phyloP scores from a whole-genome alignment of 1,140 invertebrate genomes.

The Zaprionus vittiger region DNA sequence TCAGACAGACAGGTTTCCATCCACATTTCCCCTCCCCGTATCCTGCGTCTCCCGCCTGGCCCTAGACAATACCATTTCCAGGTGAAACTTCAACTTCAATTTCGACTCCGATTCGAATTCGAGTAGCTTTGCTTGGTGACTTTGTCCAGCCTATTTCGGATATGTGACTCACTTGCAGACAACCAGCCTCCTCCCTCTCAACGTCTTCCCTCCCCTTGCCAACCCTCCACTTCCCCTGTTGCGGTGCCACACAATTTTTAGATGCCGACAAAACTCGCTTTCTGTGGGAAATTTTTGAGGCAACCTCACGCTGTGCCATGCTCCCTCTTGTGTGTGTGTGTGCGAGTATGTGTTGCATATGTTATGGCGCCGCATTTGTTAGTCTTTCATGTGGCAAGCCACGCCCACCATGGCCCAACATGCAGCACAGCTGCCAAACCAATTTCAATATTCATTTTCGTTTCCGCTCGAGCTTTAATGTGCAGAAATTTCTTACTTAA shows the following conservation, averaged over 20 bases:
- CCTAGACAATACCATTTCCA: not conserved
- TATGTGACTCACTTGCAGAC: constrained; percentile 12
- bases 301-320: constrained; percentile 18
- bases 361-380: constrained; percentile 55
- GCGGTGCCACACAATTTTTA: not conserved
- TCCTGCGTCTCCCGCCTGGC: too few species aligned
- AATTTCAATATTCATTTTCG: constrained; percentile 70
- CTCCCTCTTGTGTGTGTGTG: constrained; percentile 8
- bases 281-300: not conserved
- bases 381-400: constrained; percentile 50
- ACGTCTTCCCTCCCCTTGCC: too few species aligned
- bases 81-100: not conserved
- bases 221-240: not conserved
- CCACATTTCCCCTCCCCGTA: too few species aligned
- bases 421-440: constrained; percentile 54
- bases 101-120: not conserved
- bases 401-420: constrained; percentile 14
- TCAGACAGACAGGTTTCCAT: not conserved
- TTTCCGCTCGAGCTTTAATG: constrained; percentile 58
- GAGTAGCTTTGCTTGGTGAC: constrained; percentile 16
- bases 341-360: constrained; percentile 42
- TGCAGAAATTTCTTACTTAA: constrained; percentile 61
- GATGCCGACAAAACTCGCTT: constrained; percentile 15
- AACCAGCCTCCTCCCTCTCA: not conserved
- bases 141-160: constrained; percentile 43